These are phyloP conservation scores for Poecile atricapillus DNA, from an alignment of 2,113 vertebrate species.

Conservation along the genomic window DNA sequence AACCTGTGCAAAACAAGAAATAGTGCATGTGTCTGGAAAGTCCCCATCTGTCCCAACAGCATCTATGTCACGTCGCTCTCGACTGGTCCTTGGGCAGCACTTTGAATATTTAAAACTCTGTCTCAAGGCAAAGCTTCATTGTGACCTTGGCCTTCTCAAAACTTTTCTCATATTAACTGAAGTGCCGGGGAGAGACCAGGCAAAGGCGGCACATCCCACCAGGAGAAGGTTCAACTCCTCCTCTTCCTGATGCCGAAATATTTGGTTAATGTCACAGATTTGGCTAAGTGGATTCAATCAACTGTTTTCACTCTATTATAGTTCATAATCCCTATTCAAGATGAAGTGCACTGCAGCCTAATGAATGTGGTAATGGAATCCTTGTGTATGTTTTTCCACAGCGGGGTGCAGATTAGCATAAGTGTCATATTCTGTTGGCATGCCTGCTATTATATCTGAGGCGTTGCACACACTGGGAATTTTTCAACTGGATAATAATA, in stretches of 20 bases:
- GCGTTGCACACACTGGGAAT: conserved; percentile 66
- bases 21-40: background rate
- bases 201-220: background rate
- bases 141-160: background rate
- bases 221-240: conserved; percentile 4
- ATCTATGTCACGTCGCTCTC: background rate
- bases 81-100: background rate
- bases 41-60: background rate
- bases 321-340: conserved; percentile 81
- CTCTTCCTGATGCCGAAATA: conserved; percentile 27
- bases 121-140: background rate
- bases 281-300: conserved; percentile 76
- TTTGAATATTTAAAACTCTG: background rate
- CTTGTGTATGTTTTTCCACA: conserved; percentile 84
- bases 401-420: conserved; percentile 88
- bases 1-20: background rate
- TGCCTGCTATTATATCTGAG: conserved; percentile 78
- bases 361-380: conserved; percentile 91
- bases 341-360: conserved; percentile 80
- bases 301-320: conserved; percentile 75
- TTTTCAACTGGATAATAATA: conserved; percentile 72
- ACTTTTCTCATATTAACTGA: background rate
- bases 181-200: background rate
- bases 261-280: conserved; percentile 73
- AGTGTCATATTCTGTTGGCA: conserved; percentile 86